Evolutionary conservation across 2,888 invertebrate species (phyloP), one percentile per base, ranked within the genome.

Genomic region (Carabus problematicus): DNA sequence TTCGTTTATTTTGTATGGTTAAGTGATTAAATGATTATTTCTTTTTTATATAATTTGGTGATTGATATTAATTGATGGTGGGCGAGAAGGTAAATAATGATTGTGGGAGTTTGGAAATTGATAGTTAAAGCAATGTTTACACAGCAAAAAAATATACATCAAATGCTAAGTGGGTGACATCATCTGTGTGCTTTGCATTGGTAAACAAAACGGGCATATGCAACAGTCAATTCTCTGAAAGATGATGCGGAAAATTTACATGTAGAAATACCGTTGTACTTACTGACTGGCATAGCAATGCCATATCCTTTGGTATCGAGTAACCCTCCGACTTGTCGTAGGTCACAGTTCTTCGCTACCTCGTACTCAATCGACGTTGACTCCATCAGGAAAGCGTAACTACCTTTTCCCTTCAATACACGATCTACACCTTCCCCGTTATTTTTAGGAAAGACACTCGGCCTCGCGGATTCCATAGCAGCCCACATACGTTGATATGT

Each of bases 361-460:
- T 91, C 91, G 82, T 97, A 99, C 81, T 99, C 98, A 72, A 98
- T 91, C 0, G 92, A 91, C 0, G 96, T 93, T 6, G 96, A 97
- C 84, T 98, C 98, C 95, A 98, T 97, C 55, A 99, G 85, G 80
- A 92, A 98, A 2, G 98, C 98, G 80, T 96, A 99, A 64, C 85
- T 86, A 62, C 91, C 87, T 79, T 92, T 92, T 49, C 88, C 89
- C 80, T 89, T 91, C 63, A 88, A 77, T 0, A 97, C 97, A 70
- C 94, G 85, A 11, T 94, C 92, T 0, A 95, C 90, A 0, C 97
- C 98, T 76, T 95, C 94, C 54, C 89, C 88, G 78, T 96, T 97
- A 77, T 86, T 90, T 70, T 86, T 87, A 8, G 91, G 89, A 80
- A 95, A 96, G 0, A 96, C 94, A 0, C 90, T 87, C 0, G 95